These are phyloP conservation scores for Anneissia japonica DNA, from an alignment of 35 echinoderm and acorn worm species.

Conservation along the genomic window DNA sequence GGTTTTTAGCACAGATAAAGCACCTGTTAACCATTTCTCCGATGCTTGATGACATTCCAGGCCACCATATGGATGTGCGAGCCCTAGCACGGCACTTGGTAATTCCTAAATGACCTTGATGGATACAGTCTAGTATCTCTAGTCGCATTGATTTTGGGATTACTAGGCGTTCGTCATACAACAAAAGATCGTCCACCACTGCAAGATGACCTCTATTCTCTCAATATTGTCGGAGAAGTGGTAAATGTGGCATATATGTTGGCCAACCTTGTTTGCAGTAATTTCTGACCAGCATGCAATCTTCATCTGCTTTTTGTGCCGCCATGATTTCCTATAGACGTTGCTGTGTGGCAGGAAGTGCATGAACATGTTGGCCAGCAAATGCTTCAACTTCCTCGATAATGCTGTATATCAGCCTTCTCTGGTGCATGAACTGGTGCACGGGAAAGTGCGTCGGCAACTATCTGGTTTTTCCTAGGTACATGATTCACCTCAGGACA, in stretches of 20 bases:
- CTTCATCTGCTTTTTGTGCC: constrained; percentile 38
- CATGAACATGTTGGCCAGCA: neutral
- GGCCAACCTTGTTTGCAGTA: constrained; percentile 57
- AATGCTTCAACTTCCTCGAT: constrained; percentile 32
- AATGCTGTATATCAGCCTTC: neutral
- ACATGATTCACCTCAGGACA: constrained; percentile 17
- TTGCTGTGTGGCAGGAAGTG: neutral
- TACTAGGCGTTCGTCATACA: constrained; percentile 12
- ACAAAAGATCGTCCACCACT: constrained; percentile 17
- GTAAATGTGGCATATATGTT: constrained; percentile 12
- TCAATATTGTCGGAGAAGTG: constrained; percentile 29
- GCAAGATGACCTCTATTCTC: constrained; percentile 29
- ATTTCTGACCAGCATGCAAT: constrained; percentile 18
- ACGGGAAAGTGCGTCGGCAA: constrained; percentile 13
- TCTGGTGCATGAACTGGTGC: neutral
- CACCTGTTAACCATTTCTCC: constrained; percentile 24
- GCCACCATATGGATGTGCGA: constrained; percentile 61
- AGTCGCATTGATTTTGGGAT: constrained; percentile 39
- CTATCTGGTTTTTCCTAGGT: constrained; percentile 32
- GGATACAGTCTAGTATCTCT: neutral
- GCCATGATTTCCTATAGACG: constrained; percentile 20
- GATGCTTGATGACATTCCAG: constrained; percentile 35
- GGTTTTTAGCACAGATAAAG: constrained; percentile 35
- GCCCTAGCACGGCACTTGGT: constrained; percentile 24
- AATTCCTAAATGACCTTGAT: neutral